Percentiles rank a stretch among this genome's conserved stretches.
Conservation (phyloP, 2,113 vertebrate genomes). For the Neomonachus schauinslandi region DNA sequence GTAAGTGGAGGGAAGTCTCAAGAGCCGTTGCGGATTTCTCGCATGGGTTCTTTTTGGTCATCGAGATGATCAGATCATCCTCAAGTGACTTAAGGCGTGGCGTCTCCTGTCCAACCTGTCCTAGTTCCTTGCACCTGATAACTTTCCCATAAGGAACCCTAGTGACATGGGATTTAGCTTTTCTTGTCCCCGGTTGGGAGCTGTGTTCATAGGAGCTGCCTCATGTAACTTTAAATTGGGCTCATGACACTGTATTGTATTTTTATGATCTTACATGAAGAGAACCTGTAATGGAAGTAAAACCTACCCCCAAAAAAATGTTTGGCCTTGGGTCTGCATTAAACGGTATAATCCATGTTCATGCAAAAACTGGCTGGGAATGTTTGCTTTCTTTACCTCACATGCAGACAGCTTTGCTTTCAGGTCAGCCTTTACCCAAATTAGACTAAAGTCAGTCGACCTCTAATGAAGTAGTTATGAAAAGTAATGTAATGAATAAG, state of each 20-base stretch:
- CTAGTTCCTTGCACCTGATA: background rate
- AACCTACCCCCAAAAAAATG: slow-evolving; percentile 25
- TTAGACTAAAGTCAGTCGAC: background rate
- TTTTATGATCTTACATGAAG: slow-evolving; percentile 50
- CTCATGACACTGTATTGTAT: background rate
- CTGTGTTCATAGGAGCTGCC: background rate
- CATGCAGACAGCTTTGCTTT: background rate
- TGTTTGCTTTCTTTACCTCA: slow-evolving; percentile 19
- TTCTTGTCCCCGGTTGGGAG: fast-evolving
- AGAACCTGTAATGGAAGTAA: slow-evolving; percentile 54
- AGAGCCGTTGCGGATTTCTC: fast-evolving
- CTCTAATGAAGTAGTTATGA: background rate
- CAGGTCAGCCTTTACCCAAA: background rate
- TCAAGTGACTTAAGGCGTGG: fast-evolving
- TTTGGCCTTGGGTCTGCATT: slow-evolving; percentile 59
- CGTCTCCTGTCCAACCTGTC: background rate
- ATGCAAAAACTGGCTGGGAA: slow-evolving; percentile 44
- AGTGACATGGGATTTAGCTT: fast-evolving
- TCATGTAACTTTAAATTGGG: background rate
- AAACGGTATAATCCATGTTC: slow-evolving; percentile 58
- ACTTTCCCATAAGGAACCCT: background rate
- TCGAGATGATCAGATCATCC: background rate
- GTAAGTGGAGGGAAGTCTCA: background rate
- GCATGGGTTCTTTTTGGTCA: background rate
- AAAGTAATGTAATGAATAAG: background rate